Conservation (phyloP, 2,888 invertebrate genomes). For the Piscicola geometra region DNA sequence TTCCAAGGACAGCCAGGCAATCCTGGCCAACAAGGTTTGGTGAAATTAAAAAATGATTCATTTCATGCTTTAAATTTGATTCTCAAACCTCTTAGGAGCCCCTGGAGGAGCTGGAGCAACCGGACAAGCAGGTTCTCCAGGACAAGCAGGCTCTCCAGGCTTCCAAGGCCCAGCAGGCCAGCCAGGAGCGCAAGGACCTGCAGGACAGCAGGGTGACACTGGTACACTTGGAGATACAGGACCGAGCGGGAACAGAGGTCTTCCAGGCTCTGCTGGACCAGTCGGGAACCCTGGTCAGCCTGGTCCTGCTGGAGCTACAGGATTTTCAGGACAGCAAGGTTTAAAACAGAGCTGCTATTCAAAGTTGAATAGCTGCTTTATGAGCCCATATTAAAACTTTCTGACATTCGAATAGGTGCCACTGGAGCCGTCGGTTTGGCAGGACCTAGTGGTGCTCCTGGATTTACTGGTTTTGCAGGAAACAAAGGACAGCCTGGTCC, state of each 20-base stretch:
- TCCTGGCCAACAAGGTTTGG: constrained; percentile 51
- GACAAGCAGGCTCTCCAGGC: constrained; percentile 22
- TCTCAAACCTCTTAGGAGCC: background rate
- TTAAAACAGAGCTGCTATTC: background rate
- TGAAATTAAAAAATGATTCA: background rate
- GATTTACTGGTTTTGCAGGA: constrained; percentile 37
- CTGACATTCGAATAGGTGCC: too few relatives aligned
- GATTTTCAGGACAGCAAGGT: constrained; percentile 33
- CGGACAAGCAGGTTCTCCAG: constrained; percentile 20
- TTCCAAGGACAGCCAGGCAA: constrained; percentile 45
- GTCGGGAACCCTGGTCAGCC: constrained; percentile 28
- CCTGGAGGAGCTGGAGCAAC: constrained; percentile 3
- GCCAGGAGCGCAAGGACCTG: constrained; percentile 23
- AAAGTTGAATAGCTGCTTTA: background rate
- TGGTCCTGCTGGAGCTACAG: constrained; percentile 35
- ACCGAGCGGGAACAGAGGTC: constrained; percentile 21
- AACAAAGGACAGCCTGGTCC: constrained; percentile 32
- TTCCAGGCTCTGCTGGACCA: constrained; percentile 23
- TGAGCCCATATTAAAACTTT: background rate
- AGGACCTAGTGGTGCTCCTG: constrained; percentile 36
- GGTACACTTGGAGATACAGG: constrained; percentile 23
- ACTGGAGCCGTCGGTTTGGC: constrained; percentile 36
- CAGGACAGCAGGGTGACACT: background rate
- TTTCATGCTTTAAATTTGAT: background rate
- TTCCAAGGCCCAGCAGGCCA: constrained; percentile 13